Evolutionary conservation across 1,140 invertebrate species (phyloP).

Genomic region (Brachionus koreanus): DNA sequence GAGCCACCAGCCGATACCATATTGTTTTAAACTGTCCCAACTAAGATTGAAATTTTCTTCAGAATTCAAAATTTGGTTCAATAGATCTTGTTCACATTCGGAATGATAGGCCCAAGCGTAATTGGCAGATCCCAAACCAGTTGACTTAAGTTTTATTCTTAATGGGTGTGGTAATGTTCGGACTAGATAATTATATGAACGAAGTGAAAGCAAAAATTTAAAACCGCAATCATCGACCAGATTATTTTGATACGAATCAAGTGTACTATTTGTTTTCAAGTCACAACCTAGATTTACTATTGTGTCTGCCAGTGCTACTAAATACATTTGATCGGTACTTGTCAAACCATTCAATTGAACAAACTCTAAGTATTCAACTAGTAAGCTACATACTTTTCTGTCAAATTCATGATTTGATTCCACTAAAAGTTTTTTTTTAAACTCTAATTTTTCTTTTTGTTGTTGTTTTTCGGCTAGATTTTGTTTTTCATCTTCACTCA

Average conservation of each 20-base stretch:
- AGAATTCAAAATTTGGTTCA: slow-evolving; percentile 67
- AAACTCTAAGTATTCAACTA: slow-evolving; percentile 85
- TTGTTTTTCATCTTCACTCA: slow-evolving; percentile 47
- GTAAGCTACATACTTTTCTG: slow-evolving; percentile 55
- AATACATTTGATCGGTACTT: slow-evolving; percentile 97
- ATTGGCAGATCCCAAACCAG: slow-evolving; percentile 84
- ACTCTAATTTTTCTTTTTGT: slow-evolving; percentile 60
- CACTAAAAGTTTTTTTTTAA: slow-evolving; percentile 28
- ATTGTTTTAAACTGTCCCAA: slow-evolving; percentile 85
- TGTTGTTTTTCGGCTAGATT: slow-evolving; percentile 52
- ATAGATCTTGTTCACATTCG: slow-evolving; percentile 88
- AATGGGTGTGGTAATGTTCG: slow-evolving; percentile 82
- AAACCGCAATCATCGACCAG: slow-evolving; percentile 90
- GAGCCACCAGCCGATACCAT: slow-evolving; percentile 95
- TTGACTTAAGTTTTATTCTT: slow-evolving; percentile 75
- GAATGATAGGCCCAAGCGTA: slow-evolving; percentile 99
- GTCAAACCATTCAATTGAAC: slow-evolving; percentile 92
- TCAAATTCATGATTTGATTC: slow-evolving; percentile 54
- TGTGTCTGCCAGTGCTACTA: slow-evolving; percentile 92
- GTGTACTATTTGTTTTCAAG: slow-evolving; percentile 46
- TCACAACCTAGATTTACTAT: slow-evolving; percentile 67
- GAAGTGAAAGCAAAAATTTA: slow-evolving; percentile 90
- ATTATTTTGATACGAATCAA: neutral
- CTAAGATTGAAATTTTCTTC: slow-evolving; percentile 54
- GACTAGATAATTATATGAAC: slow-evolving; percentile 91